These are phyloP conservation scores for Trichosurus vulpecula DNA, from an alignment of 2,797 vertebrate species.

Conservation along the genomic window DNA sequence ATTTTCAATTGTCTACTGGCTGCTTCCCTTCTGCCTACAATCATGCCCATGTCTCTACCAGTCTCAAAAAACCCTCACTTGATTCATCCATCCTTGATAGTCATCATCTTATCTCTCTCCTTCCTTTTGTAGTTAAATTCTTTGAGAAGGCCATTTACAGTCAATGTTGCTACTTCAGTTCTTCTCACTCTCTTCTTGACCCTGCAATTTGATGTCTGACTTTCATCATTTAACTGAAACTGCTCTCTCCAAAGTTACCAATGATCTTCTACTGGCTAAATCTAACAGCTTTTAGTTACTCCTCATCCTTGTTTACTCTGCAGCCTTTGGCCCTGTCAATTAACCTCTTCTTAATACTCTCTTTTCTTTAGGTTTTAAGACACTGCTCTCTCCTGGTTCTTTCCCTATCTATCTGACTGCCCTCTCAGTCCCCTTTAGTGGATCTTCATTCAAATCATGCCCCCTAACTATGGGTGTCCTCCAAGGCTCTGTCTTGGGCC, in stretches of 20 bases:
- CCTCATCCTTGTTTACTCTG: neutral
- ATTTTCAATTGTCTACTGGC: neutral
- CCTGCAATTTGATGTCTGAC: neutral
- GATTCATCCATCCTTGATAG: neutral
- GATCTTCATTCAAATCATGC: neutral
- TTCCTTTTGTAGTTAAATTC: neutral
- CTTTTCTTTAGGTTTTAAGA: neutral
- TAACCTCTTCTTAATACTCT: neutral
- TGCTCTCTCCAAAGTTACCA: neutral
- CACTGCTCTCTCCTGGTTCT: neutral
- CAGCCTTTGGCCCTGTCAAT: neutral
- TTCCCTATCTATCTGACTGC: neutral
- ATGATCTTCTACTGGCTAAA: neutral
- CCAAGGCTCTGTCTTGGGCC: neutral
- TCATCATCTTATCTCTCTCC: neutral
- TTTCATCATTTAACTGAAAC: neutral
- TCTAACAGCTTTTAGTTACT: neutral
- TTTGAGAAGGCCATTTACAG: neutral
- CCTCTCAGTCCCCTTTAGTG: neutral
- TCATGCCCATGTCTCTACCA: neutral
- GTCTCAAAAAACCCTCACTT: neutral
- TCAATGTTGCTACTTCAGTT: neutral
- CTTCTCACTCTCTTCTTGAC: neutral
- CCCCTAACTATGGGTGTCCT: neutral
- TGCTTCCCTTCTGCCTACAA: neutral